Base-by-base conservation (phyloP, 2,797 vertebrate species). In the Cercopithecus petaurista region DNA sequence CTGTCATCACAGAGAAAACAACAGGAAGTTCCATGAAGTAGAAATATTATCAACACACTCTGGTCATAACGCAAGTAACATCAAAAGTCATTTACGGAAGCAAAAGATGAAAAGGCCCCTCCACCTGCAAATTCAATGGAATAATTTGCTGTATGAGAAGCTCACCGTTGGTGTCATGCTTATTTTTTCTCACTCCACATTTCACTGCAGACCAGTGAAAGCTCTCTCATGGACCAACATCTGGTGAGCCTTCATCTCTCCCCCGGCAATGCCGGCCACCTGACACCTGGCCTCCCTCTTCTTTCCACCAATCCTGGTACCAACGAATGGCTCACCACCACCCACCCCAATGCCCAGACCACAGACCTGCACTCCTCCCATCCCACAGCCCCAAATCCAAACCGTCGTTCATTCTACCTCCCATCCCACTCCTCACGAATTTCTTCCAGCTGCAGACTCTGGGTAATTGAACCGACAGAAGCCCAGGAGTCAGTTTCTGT, bases 221-320 rank as follows among this genome's bases (percentile, higher is more conserved):
- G 22, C 64, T 6, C 41, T 28, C 59, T 21, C 11, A 1, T 0
- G 1, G 48, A 43, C 13, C 0, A 8, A 7, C 1, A 24, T 28
- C 7, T 4, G 7, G 86, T 33, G 36, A 64, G 81, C 5, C 0
- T 5, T 70, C 81, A 41, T 0, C 41, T 11, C 30, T 11, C 15
- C 50, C 17, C 43, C 1, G 1, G 52, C 43, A 4, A 13, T 1
- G 2, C 26, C 79, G 30, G 70, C 21, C 30, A 28, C 14, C 30
- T 13, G 13, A 30, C 13, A 2, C 9, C 19, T 0, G 19, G 22
- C 10, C 14, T 8, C 14, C 30, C n/a, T 26, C 14, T 4, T 7
- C 10, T 24, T 19, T 11, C 55, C 12, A 1, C 22, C 15, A 1
- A 22, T 46, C 46, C 24, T 6, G 24, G n/a, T 9, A 14, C 28